Conservation (phyloP, 2,797 vertebrate species). For the Geotrypetes seraphini region DNA sequence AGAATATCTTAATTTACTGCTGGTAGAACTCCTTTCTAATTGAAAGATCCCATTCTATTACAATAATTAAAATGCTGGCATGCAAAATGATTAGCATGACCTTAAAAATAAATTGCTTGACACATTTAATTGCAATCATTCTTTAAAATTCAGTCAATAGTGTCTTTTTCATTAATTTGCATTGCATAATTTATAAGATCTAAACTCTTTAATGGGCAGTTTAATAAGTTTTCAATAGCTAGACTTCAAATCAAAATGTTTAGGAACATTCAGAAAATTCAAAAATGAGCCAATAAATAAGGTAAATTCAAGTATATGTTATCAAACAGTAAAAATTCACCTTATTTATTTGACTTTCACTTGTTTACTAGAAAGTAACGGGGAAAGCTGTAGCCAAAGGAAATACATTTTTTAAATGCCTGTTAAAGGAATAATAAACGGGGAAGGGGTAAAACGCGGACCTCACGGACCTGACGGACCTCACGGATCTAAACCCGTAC, state of each 20-base stretch:
- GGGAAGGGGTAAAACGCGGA: too few relatives aligned
- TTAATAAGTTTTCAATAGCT: neutral
- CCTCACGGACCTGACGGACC: too few relatives aligned
- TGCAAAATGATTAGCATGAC: conserved; percentile 26
- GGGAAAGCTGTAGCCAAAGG: neutral
- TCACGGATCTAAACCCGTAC: too few relatives aligned
- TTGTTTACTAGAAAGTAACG: neutral
- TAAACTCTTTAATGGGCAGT: neutral
- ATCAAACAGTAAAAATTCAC: too few relatives aligned
- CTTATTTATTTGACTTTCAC: too few relatives aligned
- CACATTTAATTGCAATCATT: conserved; percentile 2
- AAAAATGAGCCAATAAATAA: too few relatives aligned
- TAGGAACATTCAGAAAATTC: neutral
- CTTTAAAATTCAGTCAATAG: conserved; percentile 10
- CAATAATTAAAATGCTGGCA: conserved; percentile 22
- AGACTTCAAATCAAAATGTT: neutral
- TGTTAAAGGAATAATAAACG: too few relatives aligned
- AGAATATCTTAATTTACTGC: conserved; percentile 11
- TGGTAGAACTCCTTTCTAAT: conserved; percentile 18
- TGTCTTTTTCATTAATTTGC: conserved; percentile 6
- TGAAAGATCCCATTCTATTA: conserved; percentile 10
- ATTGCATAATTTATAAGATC: conserved; percentile 10
- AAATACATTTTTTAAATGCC: too few relatives aligned
- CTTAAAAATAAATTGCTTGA: conserved; percentile 35
- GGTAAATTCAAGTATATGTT: too few relatives aligned